A percentile compares a stretch with the other conserved stretches of the same genome.
Evolutionary conservation across 2,888 invertebrate genomes (phyloP).

Genomic region (Tiliacea citrago): DNA sequence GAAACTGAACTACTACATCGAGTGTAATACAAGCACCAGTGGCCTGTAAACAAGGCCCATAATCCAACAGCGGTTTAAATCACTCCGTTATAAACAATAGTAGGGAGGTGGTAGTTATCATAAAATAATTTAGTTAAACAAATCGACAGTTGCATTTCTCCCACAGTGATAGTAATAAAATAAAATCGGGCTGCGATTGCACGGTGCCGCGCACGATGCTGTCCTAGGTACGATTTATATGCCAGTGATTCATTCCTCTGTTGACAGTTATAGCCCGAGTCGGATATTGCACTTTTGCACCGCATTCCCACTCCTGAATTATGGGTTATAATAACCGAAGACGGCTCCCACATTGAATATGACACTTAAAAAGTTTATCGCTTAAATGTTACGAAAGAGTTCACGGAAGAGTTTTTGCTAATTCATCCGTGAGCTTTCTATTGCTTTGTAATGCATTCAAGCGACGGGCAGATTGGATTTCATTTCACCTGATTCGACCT

Average conservation of each 20-base stretch:
- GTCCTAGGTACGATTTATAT: conserved; percentile 85
- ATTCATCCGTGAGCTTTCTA: conserved; percentile 76
- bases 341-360: conserved; percentile 69
- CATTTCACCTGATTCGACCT: conserved; percentile 67
- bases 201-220: conserved; percentile 77
- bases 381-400: conserved; percentile 45
- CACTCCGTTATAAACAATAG: conserved; percentile 68
- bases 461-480: conserved; percentile 47
- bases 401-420: conserved; percentile 64
- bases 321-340: conserved; percentile 83
- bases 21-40: conserved; percentile 25
- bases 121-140: conserved; percentile 84
- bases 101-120: conserved; percentile 66
- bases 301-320: conserved; percentile 84
- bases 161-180: conserved; percentile 81
- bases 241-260: conserved; percentile 87
- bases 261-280: conserved; percentile 87
- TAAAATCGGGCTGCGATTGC: conserved; percentile 83
- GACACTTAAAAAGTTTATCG: conserved; percentile 52
- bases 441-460: conserved; percentile 65
- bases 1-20: conserved; percentile 12
- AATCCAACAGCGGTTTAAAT: conserved; percentile 62
- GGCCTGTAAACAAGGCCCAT: conserved; percentile 35
- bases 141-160: conserved; percentile 79
- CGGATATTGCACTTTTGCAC: conserved; percentile 88